Conservation (phyloP, 2,797 vertebrate genomes). For the Crocodylus rhombifer region DNA sequence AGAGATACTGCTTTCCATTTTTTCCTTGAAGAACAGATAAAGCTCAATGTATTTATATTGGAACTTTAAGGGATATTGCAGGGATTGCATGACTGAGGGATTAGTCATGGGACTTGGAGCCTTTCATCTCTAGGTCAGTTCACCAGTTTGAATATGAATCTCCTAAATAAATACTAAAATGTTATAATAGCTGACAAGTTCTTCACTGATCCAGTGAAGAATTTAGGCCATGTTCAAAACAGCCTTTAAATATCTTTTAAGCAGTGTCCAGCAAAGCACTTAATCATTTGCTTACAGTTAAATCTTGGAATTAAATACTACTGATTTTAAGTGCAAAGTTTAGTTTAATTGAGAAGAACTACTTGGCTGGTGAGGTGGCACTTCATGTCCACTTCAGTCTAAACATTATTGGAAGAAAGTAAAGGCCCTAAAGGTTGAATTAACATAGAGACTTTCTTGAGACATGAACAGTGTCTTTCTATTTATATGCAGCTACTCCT, state of each 20-base stretch:
- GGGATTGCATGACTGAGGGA: neutral
- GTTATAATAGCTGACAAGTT: neutral
- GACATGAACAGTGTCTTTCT: neutral
- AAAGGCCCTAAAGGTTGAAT: neutral
- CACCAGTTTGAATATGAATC: neutral
- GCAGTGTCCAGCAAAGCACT: too few species aligned
- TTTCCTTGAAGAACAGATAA: neutral
- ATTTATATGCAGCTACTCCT: neutral
- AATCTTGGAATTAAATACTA: too few species aligned
- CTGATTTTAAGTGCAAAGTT: too few species aligned
- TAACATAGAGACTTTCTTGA: neutral
- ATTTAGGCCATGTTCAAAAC: neutral
- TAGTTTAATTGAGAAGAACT: too few species aligned
- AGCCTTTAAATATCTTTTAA: too few species aligned
- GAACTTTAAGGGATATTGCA: neutral
- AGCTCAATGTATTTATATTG: neutral
- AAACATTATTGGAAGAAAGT: too few species aligned
- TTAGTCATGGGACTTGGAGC: neutral
- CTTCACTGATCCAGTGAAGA: neutral
- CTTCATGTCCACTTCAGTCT: too few species aligned
- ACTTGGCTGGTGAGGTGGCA: too few species aligned
- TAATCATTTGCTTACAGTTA: too few species aligned
- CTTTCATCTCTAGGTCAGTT: neutral
- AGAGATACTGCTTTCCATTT: neutral
- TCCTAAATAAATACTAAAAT: constrained; percentile 19